Evolutionary conservation across 2,797 vertebrate genomes (phyloP).

Genomic region (Bufotes viridis): DNA sequence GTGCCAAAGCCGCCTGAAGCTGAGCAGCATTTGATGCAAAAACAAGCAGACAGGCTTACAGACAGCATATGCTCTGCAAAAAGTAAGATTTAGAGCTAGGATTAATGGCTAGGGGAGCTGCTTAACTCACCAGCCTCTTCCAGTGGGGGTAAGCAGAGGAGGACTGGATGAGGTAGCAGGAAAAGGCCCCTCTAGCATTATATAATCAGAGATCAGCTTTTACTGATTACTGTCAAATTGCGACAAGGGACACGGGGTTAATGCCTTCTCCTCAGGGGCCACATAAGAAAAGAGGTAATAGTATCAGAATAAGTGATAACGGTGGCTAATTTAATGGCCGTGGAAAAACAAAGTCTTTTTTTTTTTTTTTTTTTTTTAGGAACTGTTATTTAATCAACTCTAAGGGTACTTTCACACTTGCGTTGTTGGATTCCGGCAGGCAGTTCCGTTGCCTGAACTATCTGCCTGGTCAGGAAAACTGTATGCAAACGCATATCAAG

Average conservation of each 20-base stretch:
- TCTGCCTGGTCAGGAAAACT: too few species aligned
- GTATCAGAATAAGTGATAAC: background rate
- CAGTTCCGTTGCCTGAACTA: too few species aligned
- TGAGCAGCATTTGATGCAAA: slow-evolving; percentile 20
- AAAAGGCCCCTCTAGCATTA: slow-evolving; percentile 38
- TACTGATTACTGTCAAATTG: slow-evolving; percentile 53
- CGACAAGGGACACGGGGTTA: slow-evolving; percentile 19
- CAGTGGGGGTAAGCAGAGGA: slow-evolving; percentile 26
- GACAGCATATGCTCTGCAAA: slow-evolving; percentile 50
- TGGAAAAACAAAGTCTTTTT: background rate
- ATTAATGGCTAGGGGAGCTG: slow-evolving; percentile 53
- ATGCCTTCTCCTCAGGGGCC: background rate
- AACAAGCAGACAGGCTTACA: slow-evolving; percentile 50
- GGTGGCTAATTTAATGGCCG: background rate
- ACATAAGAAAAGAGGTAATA: background rate
- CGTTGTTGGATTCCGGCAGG: too few species aligned
- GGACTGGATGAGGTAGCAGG: slow-evolving; percentile 21
- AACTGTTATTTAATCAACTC: slow-evolving; percentile 34
- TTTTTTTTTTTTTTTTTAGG: background rate
- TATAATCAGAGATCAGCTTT: slow-evolving; percentile 52
- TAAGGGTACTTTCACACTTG: too few species aligned
- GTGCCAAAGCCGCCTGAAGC: slow-evolving; percentile 29
- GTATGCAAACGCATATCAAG: too few species aligned
- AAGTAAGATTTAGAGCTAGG: slow-evolving; percentile 49
- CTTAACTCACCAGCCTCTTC: slow-evolving; percentile 37